Base-by-base conservation (phyloP, 2,113 vertebrate species). In the Oriolus oriolus region DNA sequence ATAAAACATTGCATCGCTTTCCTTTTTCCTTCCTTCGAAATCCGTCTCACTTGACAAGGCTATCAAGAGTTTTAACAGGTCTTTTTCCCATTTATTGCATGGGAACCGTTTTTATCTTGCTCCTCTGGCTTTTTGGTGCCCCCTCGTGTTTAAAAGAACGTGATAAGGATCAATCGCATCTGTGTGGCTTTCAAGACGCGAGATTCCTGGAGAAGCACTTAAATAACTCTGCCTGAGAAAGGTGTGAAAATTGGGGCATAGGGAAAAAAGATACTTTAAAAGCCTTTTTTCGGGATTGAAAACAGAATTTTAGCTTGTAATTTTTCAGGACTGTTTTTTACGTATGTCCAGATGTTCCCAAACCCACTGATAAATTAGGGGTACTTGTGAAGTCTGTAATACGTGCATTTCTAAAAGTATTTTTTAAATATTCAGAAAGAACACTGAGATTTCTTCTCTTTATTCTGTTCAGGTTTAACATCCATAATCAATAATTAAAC, bases 111-210 rank as follows among this genome's bases (percentile, higher is more conserved):
- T 77, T 20, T 74, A 1, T 71, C 70, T 54, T 74, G 54, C 49
- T 95, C 57, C 75, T 87, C 87, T 45, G 93, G 95, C 89, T 96
- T 94, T 84, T 68, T 96, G 87, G 95, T 96, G 97, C 97, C 97
- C 97, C 79, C 97, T 97, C 94, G 97, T 96, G 97, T 95, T 96
- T 94, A 77, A 90, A 84, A 90, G 26, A 71, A 82, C 10, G 6
- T 27, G 88, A 92, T 37, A 90, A 82, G 65, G 81, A 79, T 89
- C 77, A 52, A 21, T 70, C 41, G 22, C 1, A 1, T 49, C n/a
- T n/a, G 10, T 2, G 39, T 35, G 37, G 37, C 24, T 75, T 83
- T 24, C 17, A 33, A 87, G 33, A n/a, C 12, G 16, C 3, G 13
- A 44, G 42, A 64, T 47, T 54, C 16, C 24, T 2, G 23, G 68